A percentile compares a stretch with the other conserved stretches of the same genome.
These are phyloP conservation scores for Eublepharis macularius DNA, from an alignment of 2,113 vertebrate genomes.

Conservation along the genomic window DNA sequence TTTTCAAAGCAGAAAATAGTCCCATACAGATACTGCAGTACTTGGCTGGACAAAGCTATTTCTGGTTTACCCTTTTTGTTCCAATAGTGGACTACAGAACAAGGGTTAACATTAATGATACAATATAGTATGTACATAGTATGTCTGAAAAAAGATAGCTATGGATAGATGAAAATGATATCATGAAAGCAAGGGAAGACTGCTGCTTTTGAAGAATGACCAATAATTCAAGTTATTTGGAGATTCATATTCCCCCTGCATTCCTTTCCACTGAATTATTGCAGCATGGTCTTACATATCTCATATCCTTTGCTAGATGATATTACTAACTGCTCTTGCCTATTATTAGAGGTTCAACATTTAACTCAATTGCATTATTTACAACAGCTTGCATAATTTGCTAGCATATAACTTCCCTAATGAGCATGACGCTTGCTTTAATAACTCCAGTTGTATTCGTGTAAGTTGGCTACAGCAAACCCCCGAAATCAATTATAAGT, in stretches of 20 bases:
- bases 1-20: no score
- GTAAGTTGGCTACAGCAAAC: constrained; percentile 17
- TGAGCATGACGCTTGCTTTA: neutral
- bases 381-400: constrained; percentile 22
- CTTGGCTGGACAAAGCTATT: neutral
- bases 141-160: neutral
- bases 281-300: constrained; percentile 9
- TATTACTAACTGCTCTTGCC: constrained; percentile 16
- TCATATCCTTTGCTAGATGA: neutral
- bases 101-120: neutral
- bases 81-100: neutral
- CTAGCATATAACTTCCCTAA: neutral
- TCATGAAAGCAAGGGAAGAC: neutral
- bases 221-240: neutral
- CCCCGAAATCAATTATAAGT: neutral
- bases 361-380: constrained; percentile 39
- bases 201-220: neutral
- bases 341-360: constrained; percentile 31
- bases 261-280: neutral
- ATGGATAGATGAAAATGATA: neutral
- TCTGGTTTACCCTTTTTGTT: neutral
- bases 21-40: no score
- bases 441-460: constrained; percentile 6
- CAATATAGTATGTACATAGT: neutral
- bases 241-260: neutral